These are phyloP conservation scores for Steinernema hermaphroditum DNA, from an alignment of 2,888 invertebrate genomes.

Conservation along the genomic window DNA sequence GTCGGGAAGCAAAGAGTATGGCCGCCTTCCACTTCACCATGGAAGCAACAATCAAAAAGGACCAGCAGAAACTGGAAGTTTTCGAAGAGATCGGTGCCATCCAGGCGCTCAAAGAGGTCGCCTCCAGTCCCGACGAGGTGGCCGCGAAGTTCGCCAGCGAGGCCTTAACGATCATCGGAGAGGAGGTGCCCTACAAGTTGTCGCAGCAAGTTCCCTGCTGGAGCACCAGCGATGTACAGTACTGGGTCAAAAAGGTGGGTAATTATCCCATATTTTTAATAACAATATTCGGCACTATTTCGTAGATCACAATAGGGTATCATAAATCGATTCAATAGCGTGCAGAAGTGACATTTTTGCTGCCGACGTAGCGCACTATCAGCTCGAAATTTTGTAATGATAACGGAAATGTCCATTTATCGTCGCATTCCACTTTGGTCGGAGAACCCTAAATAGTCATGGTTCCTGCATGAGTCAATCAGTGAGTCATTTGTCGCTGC, in stretches of 20 bases:
- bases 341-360: background rate
- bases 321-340: conserved; percentile 2
- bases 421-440: background rate
- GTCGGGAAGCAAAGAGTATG: conserved; percentile 91
- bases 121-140: conserved; percentile 94
- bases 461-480: no score
- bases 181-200: conserved; percentile 88
- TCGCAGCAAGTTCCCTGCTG: conserved; percentile 97
- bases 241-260: conserved; percentile 88
- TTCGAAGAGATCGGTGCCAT: conserved; percentile 86
- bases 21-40: conserved; percentile 97
- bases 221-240: conserved; percentile 92
- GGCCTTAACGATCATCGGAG: conserved; percentile 78
- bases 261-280: background rate
- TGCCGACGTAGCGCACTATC: background rate
- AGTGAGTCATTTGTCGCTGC: no score
- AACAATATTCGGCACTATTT: no score
- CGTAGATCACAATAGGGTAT: no score
- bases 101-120: conserved; percentile 89
- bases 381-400: background rate
- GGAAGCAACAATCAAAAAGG: conserved; percentile 95
- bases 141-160: conserved; percentile 87
- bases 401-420: background rate
- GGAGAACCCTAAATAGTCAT: background rate
- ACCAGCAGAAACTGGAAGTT: conserved; percentile 66